Conservation (phyloP, 2,888 invertebrate genomes). For the Autographa gamma region DNA sequence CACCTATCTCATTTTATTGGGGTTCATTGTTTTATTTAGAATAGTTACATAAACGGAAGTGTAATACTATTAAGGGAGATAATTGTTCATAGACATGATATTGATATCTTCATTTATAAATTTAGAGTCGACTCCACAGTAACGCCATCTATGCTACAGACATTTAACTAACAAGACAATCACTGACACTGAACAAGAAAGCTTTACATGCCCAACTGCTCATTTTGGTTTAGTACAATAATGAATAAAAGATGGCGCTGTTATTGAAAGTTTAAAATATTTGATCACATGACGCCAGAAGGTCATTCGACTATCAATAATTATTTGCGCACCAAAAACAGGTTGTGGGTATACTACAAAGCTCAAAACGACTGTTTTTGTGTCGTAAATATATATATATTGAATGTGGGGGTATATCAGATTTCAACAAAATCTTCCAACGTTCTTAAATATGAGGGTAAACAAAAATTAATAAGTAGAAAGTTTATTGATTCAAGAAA, state of each 20-base stretch:
- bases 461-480: neutral
- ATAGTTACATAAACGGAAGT: too few species aligned
- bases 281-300: constrained; percentile 45
- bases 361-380: neutral
- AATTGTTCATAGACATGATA: too few species aligned
- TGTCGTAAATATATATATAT: neutral
- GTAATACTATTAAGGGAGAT: too few species aligned
- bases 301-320: constrained; percentile 21
- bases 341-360: neutral
- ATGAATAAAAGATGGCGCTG: constrained; percentile 37
- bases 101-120: neutral
- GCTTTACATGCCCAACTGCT: neutral
- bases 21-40: too few species aligned
- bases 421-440: too few species aligned
- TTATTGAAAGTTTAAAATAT: neutral
- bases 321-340: neutral
- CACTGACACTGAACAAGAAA: too few species aligned
- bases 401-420: too few species aligned
- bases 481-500: neutral
- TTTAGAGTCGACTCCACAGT: neutral
- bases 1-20: too few species aligned
- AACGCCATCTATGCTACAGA: constrained; percentile 16
- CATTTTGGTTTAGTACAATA: neutral
- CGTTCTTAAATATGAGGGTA: too few species aligned
- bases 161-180: constrained; percentile 14